phyloP scores from a whole-genome alignment of 1,140 invertebrate species.

The Acromyrmex heyeri region DNA sequence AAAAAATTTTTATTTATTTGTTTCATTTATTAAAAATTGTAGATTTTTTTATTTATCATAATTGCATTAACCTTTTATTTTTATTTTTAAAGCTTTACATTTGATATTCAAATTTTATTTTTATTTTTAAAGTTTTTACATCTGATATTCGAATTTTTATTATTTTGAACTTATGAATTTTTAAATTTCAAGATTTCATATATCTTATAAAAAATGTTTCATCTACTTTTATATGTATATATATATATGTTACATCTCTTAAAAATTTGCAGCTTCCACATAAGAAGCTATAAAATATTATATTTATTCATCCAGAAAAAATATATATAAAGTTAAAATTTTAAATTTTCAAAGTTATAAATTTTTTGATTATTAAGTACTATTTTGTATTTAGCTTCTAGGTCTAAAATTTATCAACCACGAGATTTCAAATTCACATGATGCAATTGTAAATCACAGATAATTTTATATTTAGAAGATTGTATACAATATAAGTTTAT shows the following conservation, averaged over 20 bases:
- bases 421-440: conserved; percentile 21
- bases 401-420: background rate
- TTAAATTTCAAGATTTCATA: background rate
- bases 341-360: background rate
- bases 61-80: background rate
- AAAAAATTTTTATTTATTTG: background rate
- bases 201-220: background rate
- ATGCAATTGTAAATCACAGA: conserved; percentile 35
- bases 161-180: background rate
- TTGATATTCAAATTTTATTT: conserved; percentile 2
- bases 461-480: conserved; percentile 37
- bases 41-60: background rate
- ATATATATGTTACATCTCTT: background rate
- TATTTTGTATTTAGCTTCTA: conserved; percentile 22
- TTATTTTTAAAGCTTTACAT: conserved; percentile 4
- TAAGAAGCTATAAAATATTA: background rate
- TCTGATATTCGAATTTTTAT: conserved; percentile 14
- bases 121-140: background rate
- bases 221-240: background rate
- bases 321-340: background rate
- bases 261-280: background rate
- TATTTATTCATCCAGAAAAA: background rate
- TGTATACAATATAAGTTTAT: conserved; percentile 49
- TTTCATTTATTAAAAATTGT: background rate
- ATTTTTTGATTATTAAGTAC: background rate